Evolutionary conservation across 2,797 vertebrate genomes (phyloP).

Genomic region (Chaunax sp.): DNA sequence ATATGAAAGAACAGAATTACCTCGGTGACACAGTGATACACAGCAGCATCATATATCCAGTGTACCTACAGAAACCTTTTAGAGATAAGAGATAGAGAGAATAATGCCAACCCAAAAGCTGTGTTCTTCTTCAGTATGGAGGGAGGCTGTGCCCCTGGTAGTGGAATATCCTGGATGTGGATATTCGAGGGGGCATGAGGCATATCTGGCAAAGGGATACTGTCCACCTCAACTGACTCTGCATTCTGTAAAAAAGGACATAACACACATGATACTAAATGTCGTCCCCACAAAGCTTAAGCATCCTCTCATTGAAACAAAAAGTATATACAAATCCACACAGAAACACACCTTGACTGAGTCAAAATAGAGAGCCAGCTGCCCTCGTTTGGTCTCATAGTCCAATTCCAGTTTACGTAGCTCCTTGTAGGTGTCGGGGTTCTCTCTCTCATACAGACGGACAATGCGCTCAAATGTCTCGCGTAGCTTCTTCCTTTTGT

Average conservation of each 20-base stretch:
- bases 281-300: neutral
- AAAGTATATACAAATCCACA: neutral
- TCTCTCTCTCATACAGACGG: constrained; percentile 95
- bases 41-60: neutral
- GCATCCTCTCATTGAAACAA: neutral
- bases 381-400: constrained; percentile 95
- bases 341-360: constrained; percentile 82
- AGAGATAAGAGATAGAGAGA: neutral
- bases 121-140: constrained; percentile 97
- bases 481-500: constrained; percentile 96
- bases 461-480: constrained; percentile 98
- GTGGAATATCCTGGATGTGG: constrained; percentile 96
- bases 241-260: constrained; percentile 87
- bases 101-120: constrained; percentile 87
- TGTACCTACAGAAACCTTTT: constrained; percentile 2
- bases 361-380: constrained; percentile 90
- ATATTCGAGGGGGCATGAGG: constrained; percentile 98
- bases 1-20: neutral
- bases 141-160: constrained; percentile 96
- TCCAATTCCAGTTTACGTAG: constrained; percentile 94
- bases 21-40: neutral
- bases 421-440: constrained; percentile 97
- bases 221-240: constrained; percentile 97
- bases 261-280: neutral
- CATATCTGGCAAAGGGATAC: constrained; percentile 98